Conservation (phyloP, 2,888 invertebrate species). For the Seira ritae region DNA sequence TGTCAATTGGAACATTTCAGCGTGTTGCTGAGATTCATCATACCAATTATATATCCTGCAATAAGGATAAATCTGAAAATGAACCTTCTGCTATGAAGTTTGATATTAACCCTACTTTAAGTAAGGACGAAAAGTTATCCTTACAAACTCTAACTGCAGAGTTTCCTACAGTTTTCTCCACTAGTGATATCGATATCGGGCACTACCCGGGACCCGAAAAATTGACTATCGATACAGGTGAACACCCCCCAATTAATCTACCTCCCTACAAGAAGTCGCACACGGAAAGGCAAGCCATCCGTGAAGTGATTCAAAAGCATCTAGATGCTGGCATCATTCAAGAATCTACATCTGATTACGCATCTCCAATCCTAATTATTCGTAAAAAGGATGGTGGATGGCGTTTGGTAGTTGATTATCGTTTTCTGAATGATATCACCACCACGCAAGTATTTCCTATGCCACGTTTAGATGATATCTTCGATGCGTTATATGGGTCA, state of each 20-base stretch:
- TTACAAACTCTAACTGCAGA: background rate
- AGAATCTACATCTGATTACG: constrained; percentile 6
- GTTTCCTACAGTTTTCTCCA: constrained; percentile 3
- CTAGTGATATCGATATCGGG: constrained; percentile 11
- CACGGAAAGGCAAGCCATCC: constrained; percentile 18
- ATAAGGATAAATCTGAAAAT: background rate
- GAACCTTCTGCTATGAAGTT: background rate
- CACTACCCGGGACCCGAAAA: constrained; percentile 9
- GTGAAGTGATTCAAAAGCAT: background rate
- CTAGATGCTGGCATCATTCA: background rate
- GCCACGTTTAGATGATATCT: constrained; percentile 20
- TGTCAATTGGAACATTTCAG: constrained; percentile 14
- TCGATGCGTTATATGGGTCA: background rate
- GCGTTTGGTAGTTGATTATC: constrained; percentile 19
- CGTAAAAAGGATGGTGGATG: constrained; percentile 8
- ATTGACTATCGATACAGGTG: background rate
- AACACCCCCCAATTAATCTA: background rate
- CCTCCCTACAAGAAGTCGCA: constrained; percentile 16
- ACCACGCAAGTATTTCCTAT: constrained; percentile 26
- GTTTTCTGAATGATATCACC: background rate
- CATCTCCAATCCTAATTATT: constrained; percentile 12
- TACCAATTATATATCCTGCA: background rate
- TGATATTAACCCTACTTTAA: background rate
- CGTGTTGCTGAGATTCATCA: constrained; percentile 24
- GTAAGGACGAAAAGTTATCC: background rate